These are phyloP conservation scores for Tholera decimalis DNA, from an alignment of 2,888 invertebrate genomes.

Conservation along the genomic window DNA sequence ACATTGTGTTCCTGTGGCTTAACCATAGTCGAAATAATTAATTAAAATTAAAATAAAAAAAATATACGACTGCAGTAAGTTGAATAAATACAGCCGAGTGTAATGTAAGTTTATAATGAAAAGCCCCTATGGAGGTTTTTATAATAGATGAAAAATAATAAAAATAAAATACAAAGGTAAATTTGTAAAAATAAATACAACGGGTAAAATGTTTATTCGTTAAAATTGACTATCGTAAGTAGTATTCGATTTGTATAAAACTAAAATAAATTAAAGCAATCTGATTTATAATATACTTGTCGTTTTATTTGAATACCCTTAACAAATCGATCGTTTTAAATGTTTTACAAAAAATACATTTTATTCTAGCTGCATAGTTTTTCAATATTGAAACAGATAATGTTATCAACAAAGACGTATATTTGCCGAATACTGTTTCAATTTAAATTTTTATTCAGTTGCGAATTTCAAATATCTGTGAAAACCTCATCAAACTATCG, in stretches of 20 bases:
- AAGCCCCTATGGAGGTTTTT: conserved; percentile 91
- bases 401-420: no score
- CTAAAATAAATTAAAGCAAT: conserved; percentile 91
- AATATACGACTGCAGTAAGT: conserved; percentile 86
- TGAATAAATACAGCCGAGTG: conserved; percentile 81
- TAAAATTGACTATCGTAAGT: conserved; percentile 91
- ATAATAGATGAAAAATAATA: conserved; percentile 83
- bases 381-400: conserved; percentile 4
- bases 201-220: conserved; percentile 91
- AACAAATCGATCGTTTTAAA: neutral
- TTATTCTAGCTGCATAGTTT: neutral
- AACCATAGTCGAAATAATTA: conserved; percentile 83
- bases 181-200: conserved; percentile 88
- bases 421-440: conserved; percentile 30
- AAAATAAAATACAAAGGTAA: conserved; percentile 88
- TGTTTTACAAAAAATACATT: conserved; percentile 9
- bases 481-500: conserved; percentile 16
- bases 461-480: conserved; percentile 30
- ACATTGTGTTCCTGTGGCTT: conserved; percentile 87
- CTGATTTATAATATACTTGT: conserved; percentile 88
- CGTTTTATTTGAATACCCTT: conserved; percentile 78
- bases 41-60: conserved; percentile 79
- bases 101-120: conserved; percentile 90
- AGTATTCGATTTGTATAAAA: conserved; percentile 92
- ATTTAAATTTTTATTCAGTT: conserved; percentile 40